Conservation (phyloP, 2,888 invertebrate genomes). For the Drosophila anomalata region DNA sequence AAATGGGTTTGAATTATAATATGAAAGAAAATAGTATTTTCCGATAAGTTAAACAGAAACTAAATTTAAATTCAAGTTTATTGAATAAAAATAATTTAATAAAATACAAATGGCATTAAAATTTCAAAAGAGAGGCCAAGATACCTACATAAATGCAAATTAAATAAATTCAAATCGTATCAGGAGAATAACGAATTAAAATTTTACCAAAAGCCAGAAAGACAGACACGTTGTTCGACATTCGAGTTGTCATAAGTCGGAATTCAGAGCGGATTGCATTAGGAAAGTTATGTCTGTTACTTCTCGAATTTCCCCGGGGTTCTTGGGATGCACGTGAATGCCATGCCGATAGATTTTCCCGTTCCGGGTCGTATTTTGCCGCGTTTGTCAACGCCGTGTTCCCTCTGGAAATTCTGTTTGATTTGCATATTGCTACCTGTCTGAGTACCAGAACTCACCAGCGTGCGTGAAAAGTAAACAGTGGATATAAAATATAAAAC, state of each 20-base stretch:
- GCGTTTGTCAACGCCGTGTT: conserved; percentile 42
- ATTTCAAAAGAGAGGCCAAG: neutral
- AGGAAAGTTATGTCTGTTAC: conserved; percentile 40
- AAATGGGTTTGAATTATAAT: neutral
- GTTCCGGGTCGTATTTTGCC: conserved; percentile 29
- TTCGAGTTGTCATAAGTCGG: conserved; percentile 41
- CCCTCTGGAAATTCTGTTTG: conserved; percentile 55
- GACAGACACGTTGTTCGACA: conserved; percentile 27
- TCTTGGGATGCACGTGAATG: conserved; percentile 52
- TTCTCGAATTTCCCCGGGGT: conserved; percentile 29
- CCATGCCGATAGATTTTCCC: conserved; percentile 58
- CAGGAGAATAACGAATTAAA: conserved; percentile 13
- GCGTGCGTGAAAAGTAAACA: conserved; percentile 50
- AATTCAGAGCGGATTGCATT: conserved; percentile 59
- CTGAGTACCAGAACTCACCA: conserved; percentile 47
- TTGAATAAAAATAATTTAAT: neutral
- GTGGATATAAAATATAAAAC: conserved; percentile 23
- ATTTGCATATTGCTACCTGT: conserved; percentile 77
- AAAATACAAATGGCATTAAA: neutral
- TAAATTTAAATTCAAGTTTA: neutral
- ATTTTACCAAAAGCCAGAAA: conserved; percentile 12
- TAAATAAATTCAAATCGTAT: conserved; percentile 37
- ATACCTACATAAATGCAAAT: conserved; percentile 25
- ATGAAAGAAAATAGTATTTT: no score
- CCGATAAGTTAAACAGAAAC: neutral